Base-by-base conservation (phyloP, 92 coral and sea anemone species). In the Phenganax subtilis region DNA sequence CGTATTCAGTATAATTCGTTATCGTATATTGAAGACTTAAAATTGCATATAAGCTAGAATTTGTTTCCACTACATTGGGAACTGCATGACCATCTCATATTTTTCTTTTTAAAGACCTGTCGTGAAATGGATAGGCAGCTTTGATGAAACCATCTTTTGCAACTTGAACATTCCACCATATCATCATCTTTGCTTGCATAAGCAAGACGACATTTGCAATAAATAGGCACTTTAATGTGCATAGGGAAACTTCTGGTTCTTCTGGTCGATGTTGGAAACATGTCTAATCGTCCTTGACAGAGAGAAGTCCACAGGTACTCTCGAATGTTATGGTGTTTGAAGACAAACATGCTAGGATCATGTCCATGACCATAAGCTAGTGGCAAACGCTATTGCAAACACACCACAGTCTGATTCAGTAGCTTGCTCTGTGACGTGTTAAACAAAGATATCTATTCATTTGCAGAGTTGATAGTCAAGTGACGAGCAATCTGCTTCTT, bases 371-470 rank as follows among this genome's bases (percentile, higher is more conserved):
- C 75, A 77, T 30, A 82, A 51, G 51, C 70, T 70, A 54, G 68
- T 30, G 47, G 80, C 85, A 29, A 69, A 54, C 16, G 85, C 85
- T 52, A 82, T 71, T 80, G 85, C 80, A 72, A 54, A 61, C 15
- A 82, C 71, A 82, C 85, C 80, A 82, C 85, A 82, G 80, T 82
- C 85, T 4, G 75, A 58, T 9, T 69, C 65, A 67, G 16, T 81
- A 55, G 15, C 16, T 56, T 69, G 85, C 62, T 47, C 80, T 17
- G 74, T 70, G 52, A 81, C 80, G 6, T 80, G 68, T 63, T 81
- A n/a, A 30, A 81, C 80, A 14, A 17, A 16, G 58, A 81, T 81
- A 51, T 53, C 15, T n/a, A 81, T 67, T 65, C 56, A 67, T 70
- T 57, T 69, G 44, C 55, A 16, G 77, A 47, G 8, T 31, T 17